Evolutionary conservation across 2,797 vertebrate species (phyloP).

Genomic region (Acropternis orthonyx): DNA sequence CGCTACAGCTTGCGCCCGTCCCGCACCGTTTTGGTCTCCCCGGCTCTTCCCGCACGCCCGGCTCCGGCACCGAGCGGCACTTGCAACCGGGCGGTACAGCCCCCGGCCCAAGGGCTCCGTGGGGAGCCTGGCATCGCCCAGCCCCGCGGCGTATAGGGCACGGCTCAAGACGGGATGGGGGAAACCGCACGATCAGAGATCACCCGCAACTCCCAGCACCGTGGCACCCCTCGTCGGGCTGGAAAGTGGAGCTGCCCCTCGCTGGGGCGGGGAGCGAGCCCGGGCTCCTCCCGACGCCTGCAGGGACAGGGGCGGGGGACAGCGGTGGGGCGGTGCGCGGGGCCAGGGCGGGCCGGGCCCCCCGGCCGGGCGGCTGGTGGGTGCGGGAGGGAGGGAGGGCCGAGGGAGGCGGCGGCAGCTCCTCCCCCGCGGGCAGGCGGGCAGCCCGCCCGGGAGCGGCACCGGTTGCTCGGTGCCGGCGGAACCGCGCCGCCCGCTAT

Average conservation of each 20-base stretch:
- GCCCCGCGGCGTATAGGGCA: background rate
- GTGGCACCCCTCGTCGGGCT: background rate
- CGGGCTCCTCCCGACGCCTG: background rate
- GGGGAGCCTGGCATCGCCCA: background rate
- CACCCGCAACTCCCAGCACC: background rate
- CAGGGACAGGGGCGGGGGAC: background rate
- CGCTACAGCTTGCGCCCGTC: background rate
- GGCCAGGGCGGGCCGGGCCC: background rate
- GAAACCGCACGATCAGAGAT: accelerated
- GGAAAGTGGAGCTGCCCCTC: too few relatives aligned
- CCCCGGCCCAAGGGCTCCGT: too few relatives aligned
- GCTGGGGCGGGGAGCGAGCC: background rate
- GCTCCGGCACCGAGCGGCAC: background rate
- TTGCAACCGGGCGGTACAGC: background rate
- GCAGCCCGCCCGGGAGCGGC: background rate
- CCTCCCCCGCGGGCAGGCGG: constrained; percentile 3
- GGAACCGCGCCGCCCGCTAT: constrained; percentile 23
- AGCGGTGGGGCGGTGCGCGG: background rate
- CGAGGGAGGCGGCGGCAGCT: background rate
- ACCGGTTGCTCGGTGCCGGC: background rate
- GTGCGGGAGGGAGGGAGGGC: background rate
- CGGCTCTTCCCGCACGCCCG: background rate
- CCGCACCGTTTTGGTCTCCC: background rate
- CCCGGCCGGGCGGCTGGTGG: background rate
- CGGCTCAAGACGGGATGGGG: background rate